Evolutionary conservation across 1,140 invertebrate genomes (phyloP).

Genomic region (Copidosoma floridanum): DNA sequence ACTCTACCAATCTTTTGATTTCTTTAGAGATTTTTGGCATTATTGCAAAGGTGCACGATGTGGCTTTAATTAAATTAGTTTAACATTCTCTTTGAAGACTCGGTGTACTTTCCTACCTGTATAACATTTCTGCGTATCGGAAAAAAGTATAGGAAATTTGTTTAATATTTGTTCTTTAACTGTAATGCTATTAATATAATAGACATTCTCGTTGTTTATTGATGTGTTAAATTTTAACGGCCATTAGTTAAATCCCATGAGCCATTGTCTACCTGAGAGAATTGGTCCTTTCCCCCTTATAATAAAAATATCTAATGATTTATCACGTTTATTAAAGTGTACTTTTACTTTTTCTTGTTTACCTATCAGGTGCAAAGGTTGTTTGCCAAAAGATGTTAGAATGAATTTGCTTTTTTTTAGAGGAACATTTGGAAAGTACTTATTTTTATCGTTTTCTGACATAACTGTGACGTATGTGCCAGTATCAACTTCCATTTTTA

Average conservation of each 20-base stretch:
- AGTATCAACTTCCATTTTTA: background rate
- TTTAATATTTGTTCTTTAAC: background rate
- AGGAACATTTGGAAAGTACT: background rate
- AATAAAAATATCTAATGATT: conserved; percentile 9
- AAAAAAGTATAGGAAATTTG: conserved; percentile 30
- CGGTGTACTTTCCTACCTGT: background rate
- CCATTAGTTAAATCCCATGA: conserved; percentile 8
- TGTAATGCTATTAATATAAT: background rate
- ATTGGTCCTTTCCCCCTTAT: conserved; percentile 6
- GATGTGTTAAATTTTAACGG: background rate
- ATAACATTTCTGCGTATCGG: conserved; percentile 18
- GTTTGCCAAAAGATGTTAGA: background rate
- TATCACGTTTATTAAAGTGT: background rate
- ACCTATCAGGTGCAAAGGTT: background rate
- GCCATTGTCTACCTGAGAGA: conserved; percentile 11
- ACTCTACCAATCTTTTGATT: conserved; percentile 1
- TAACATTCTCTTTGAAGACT: conserved; percentile 7
- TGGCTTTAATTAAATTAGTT: conserved; percentile 5
- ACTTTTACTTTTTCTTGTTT: background rate
- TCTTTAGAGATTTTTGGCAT: background rate
- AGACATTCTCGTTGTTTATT: background rate
- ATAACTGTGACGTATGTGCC: conserved; percentile 1
- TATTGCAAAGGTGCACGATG: background rate
- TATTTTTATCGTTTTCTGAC: background rate
- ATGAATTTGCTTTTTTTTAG: background rate